Base-by-base conservation (phyloP, 2,888 invertebrate species). In the Epistrophella euchroma region DNA sequence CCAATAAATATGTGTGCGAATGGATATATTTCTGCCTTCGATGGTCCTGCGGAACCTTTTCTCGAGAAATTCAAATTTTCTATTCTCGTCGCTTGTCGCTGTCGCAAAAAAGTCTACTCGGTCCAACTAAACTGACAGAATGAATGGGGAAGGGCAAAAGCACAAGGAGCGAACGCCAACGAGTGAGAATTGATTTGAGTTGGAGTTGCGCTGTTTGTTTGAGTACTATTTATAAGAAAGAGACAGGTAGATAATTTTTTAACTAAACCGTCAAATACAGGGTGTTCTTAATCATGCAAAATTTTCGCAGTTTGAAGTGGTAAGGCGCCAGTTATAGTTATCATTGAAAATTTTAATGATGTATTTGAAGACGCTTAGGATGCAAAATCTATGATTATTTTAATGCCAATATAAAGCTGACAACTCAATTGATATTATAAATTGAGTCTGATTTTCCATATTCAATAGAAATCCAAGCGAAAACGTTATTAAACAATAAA, bases 161-260 rank as follows among this genome's bases (percentile, higher is more conserved):
- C 37, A 47, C 47, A 35, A 66, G 47, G 35, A 62, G 17, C 10
- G 6, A 64, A 32, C 17, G 66, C 50, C n/a, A 64, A 47, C 9
- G 68, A 68, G 52, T 68, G 50, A 2, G 10, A 68, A 32, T 52
- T 52, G 22, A 37, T n/a, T 52, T 68, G 68, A 68, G 68, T 68
- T 68, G 50, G 68, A 68, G 68, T 68, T 68, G 68, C 68, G 68
- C 68, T 50, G 68, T 68, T 68, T 68, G 52, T 37, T 47, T 68
- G 52, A 52, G 68, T 68, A 11, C 0, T 13, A 15, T 52, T 68
- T 32, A 2, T 22, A n/a, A 15, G 47, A 66, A 19, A 35, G 35
- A 15, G 32, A 50, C 2, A 17, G n/a, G n/a, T 43, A 28, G 64
- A 4, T 0, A 3, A 6, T 32, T 10, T 50, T 47, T 13, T 5